These are phyloP conservation scores for Amblyraja radiata DNA, from an alignment of 2,797 vertebrate species.

Conservation along the genomic window DNA sequence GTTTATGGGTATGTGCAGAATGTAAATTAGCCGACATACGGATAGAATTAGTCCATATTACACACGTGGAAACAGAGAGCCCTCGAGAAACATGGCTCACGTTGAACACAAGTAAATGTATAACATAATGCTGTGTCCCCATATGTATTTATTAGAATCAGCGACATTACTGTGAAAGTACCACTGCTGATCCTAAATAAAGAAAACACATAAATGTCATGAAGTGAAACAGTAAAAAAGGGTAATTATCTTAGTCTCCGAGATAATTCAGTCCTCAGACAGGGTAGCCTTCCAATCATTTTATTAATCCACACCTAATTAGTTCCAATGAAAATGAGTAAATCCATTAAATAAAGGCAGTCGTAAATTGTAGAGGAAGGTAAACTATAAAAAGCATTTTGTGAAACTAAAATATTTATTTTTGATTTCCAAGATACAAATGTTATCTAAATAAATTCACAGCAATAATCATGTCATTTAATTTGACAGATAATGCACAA, in stretches of 20 bases:
- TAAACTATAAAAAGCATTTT: neutral
- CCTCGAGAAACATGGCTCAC: neutral
- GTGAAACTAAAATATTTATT: neutral
- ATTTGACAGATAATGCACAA: constrained; percentile 15
- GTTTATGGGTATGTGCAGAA: too few relatives aligned
- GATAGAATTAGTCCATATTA: too few relatives aligned
- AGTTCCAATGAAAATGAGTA: neutral
- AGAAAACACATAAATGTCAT: neutral
- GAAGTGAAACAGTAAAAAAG: neutral
- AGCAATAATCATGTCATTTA: constrained; percentile 17
- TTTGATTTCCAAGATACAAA: neutral
- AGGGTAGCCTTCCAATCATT: neutral
- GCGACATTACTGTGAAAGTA: neutral
- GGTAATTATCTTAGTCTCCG: neutral
- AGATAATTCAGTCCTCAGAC: neutral
- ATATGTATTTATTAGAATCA: neutral
- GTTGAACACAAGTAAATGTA: neutral
- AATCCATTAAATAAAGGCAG: neutral
- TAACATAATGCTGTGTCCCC: neutral
- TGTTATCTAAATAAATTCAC: neutral
- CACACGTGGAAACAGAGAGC: too few relatives aligned
- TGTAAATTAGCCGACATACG: too few relatives aligned
- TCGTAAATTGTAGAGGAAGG: neutral
- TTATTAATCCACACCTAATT: neutral
- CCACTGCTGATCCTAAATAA: neutral